Conservation (phyloP, 2,888 invertebrate species). For the Gastracanthus pulcherrimus region DNA sequence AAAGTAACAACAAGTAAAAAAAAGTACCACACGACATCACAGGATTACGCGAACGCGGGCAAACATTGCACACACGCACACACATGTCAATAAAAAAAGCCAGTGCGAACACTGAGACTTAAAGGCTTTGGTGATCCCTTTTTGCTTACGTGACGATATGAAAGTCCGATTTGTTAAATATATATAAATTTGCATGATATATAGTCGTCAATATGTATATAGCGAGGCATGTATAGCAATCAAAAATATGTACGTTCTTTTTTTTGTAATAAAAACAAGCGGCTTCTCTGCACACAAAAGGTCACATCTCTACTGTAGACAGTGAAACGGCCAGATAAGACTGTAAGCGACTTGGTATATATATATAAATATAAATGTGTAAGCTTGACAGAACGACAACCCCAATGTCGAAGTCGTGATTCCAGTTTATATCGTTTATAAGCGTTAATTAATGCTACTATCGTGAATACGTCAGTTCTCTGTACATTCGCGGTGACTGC, state of each 20-base stretch:
- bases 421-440: constrained; percentile 33
- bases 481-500: background rate
- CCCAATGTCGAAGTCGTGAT: constrained; percentile 49
- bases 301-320: constrained; percentile 32
- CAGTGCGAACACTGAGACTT: constrained; percentile 29
- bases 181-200: background rate
- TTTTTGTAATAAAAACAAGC: constrained; percentile 18
- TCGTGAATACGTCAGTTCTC: constrained; percentile 35
- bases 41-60: constrained; percentile 38
- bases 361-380: constrained; percentile 8
- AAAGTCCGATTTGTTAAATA: background rate
- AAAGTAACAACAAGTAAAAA: constrained; percentile 18
- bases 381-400: constrained; percentile 40
- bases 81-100: constrained; percentile 29
- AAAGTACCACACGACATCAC: constrained; percentile 23
- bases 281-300: constrained; percentile 42
- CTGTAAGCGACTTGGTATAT: constrained; percentile 27
- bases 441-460: background rate
- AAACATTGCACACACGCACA: constrained; percentile 12
- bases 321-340: constrained; percentile 33
- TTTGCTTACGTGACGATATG: background rate
- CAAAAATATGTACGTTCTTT: constrained; percentile 3
- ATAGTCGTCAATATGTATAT: background rate
- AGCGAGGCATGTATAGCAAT: constrained; percentile 27
- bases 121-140: background rate